Conservation (phyloP, 2,888 invertebrate species). For the Eudemis profundana region DNA sequence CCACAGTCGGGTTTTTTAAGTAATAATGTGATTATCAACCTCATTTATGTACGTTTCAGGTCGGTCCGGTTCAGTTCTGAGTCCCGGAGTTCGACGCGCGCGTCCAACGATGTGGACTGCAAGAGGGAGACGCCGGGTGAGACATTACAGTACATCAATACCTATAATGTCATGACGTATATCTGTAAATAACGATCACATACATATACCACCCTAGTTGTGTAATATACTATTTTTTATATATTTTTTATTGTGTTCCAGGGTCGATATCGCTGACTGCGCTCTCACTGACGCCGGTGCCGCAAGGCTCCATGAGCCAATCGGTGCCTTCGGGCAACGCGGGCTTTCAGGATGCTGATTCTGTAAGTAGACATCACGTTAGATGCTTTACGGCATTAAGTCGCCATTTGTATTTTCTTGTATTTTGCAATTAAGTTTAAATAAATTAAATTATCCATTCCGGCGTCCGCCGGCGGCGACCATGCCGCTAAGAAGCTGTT, state of each 20-base stretch:
- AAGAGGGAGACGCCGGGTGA: constrained; percentile 76
- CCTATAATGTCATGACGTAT: too few species aligned
- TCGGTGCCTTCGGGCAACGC: constrained; percentile 69
- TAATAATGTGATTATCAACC: too few species aligned
- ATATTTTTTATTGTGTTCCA: constrained; percentile 51
- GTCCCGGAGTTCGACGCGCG: constrained; percentile 69
- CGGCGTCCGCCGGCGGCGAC: too few species aligned
- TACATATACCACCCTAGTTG: too few species aligned
- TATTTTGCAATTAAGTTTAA: too few species aligned
- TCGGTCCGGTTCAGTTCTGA: constrained; percentile 82
- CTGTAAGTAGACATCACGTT: constrained; percentile 54
- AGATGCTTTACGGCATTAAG: background rate
- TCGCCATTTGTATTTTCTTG: too few species aligned
- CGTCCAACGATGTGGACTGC: constrained; percentile 65
- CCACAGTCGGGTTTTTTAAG: too few species aligned
- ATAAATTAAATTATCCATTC: too few species aligned
- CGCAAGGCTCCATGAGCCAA: constrained; percentile 74
- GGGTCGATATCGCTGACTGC: constrained; percentile 78
- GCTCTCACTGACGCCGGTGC: constrained; percentile 66
- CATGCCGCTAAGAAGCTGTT: too few species aligned
- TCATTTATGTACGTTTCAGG: constrained; percentile 63
- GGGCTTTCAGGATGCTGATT: constrained; percentile 65
- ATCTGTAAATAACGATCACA: too few species aligned
- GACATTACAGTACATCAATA: too few species aligned
- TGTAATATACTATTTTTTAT: background rate